A percentile compares a stretch with the other conserved stretches of the same genome.
Conservation (phyloP, 2,888 invertebrate species). For the Augiades crinisus region DNA sequence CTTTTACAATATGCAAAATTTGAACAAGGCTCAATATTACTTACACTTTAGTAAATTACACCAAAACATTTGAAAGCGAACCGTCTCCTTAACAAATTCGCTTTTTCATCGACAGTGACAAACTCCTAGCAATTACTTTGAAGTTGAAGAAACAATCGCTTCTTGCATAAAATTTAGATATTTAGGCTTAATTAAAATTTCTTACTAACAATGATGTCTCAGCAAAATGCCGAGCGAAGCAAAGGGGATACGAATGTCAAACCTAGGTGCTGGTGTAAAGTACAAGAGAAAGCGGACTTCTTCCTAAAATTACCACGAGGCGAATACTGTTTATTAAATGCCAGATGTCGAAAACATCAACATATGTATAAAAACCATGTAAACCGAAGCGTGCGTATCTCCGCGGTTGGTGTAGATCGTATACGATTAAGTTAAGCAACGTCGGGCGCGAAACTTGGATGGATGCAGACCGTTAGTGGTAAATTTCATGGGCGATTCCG, state of each 20-base stretch:
- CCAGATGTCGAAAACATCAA: no score
- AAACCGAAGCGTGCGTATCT: no score
- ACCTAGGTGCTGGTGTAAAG: conserved; percentile 36
- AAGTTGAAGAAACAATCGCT: conserved; percentile 25
- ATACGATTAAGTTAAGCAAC: no score
- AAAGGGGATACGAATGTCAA: conserved; percentile 55
- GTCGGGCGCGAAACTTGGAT: no score
- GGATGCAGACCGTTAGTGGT: no score
- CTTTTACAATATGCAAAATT: no score
- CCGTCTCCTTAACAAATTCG: conserved; percentile 14
- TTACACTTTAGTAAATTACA: not conserved
- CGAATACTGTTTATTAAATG: no score
- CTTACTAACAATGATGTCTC: conserved; percentile 64
- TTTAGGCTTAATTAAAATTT: conserved; percentile 64
- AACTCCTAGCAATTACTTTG: conserved; percentile 18
- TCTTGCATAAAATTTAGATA: conserved; percentile 26
- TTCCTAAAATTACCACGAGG: not conserved
- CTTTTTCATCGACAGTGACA: conserved; percentile 7
- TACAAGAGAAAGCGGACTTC: conserved; percentile 25
- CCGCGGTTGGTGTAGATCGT: no score
- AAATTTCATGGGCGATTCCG: no score
- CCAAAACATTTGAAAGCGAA: conserved; percentile 2
- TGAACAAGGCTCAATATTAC: no score
- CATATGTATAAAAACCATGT: no score
- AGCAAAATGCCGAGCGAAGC: conserved; percentile 57